Percentiles rank a stretch among this genome's conserved stretches.
Conservation (phyloP, 1,140 invertebrate genomes). For the Ceratitis capitata region DNA sequence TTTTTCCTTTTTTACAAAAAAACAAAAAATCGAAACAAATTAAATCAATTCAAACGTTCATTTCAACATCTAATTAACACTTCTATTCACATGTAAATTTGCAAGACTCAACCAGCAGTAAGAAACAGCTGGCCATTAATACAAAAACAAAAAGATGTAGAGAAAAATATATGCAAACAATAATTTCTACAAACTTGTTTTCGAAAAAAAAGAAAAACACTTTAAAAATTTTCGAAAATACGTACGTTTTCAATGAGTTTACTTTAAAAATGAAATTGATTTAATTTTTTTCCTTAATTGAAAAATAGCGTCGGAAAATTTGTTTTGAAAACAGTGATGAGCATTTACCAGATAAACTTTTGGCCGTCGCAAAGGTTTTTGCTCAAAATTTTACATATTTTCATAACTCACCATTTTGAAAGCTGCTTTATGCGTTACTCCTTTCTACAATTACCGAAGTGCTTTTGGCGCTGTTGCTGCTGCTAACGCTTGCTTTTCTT, state of each 20-base stretch:
- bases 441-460: background rate
- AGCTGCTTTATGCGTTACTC: background rate
- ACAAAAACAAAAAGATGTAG: background rate
- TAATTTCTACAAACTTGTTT: background rate
- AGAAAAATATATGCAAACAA: background rate
- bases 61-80: background rate
- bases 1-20: background rate
- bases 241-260: background rate
- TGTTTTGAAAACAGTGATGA: background rate
- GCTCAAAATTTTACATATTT: no score
- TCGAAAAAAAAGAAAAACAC: background rate
- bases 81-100: slow-evolving; percentile 14
- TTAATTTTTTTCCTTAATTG: background rate
- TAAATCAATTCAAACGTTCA: background rate
- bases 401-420: background rate
- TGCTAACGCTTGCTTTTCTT: background rate
- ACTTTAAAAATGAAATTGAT: background rate
- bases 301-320: background rate
- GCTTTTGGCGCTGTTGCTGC: background rate
- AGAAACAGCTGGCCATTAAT: background rate
- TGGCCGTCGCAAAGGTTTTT: background rate
- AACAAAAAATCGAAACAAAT: background rate
- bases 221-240: background rate
- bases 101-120: background rate
- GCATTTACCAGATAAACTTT: background rate